Evolutionary conservation across 2,888 invertebrate species (phyloP), one percentile per base, ranked within the genome.

Genomic region (Adela reaumurella): DNA sequence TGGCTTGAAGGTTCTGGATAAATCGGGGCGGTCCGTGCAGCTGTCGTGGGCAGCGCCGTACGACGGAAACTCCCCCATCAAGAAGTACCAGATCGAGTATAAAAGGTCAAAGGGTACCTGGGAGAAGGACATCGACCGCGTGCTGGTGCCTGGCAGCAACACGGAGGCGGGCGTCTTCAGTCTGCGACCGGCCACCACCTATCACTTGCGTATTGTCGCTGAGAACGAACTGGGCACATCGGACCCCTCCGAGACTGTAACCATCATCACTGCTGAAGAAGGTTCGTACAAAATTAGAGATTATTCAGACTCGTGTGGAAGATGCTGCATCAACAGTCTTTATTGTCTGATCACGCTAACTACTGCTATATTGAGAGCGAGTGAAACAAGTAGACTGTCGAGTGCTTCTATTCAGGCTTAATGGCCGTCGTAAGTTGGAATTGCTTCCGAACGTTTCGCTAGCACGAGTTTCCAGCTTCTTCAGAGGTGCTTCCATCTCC

Each of bases 191-290:
- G 93, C 94, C 28, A 95, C 95, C 2, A 92, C 93, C 1, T 97
- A 97, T 65, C 94, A 96, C 64, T 86, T 96, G 58, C 83, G 94
- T 55, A 92, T 97, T 61, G 90, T 94, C 2, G 95, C 95, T 50
- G 93, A 95, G 74, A 97, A 97, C 62, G 92, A 92, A 68, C 88
- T 96, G 53, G 96, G 97, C 48, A 85, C 87, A n/a, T 95, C 96
- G 24, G 90, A 91, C 57, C 92, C 94, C 2, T 96, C 96, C 0
- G 94, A 95, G 62, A 90, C 92, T 2, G 94, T 96, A 2, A 92
- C 92, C 2, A 96, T 97, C 55, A 95, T 95, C 54, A 97, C 97
- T 20, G 94, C 95, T 35, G 97, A 97, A 74, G 95, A 96, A 83
- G 83, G 85, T 76, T n/a, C n/a, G n/a, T n/a, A n/a, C n/a, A n/a